phyloP scores from a whole-genome alignment of 92 coral and sea anemone genomes.

The Galaxea fascicularis region DNA sequence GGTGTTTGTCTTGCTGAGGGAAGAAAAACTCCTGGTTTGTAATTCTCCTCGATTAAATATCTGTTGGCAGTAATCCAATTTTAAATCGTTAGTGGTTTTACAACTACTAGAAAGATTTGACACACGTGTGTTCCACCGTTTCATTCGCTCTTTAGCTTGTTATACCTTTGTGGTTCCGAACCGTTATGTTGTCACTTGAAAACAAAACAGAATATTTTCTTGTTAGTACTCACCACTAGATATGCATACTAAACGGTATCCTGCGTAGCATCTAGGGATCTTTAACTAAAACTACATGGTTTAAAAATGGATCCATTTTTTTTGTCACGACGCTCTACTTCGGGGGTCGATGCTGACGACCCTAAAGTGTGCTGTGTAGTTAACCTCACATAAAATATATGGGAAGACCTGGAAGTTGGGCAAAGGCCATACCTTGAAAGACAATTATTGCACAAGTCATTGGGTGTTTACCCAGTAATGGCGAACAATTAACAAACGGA shows the following conservation, averaged over 20 bases:
- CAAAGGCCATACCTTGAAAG: not conserved
- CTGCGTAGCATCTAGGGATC: not conserved
- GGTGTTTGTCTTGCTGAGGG: not conserved
- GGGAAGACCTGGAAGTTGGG: not conserved
- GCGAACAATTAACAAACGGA: not conserved
- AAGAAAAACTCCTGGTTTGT: not conserved
- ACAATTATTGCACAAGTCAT: slow-evolving; percentile 19
- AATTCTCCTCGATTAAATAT: not conserved
- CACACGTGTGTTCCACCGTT: not conserved
- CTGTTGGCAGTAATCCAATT: slow-evolving; percentile 12
- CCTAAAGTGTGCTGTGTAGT: not conserved
- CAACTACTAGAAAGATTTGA: not conserved
- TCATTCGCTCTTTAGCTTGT: not conserved
- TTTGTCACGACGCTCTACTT: not conserved
- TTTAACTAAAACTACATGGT: not conserved
- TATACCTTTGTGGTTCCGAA: not conserved
- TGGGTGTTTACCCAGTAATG: slow-evolving; percentile 13
- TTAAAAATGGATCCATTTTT: not conserved
- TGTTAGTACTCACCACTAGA: not conserved
- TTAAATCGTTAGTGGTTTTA: not conserved
- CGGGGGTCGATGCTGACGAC: not conserved
- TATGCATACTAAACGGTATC: not conserved
- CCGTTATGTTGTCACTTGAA: slow-evolving; percentile 5
- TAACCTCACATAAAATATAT: not conserved
- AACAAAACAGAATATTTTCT: not conserved